A percentile compares a stretch with the other conserved stretches of the same genome.
Conservation (phyloP, 1,140 invertebrate genomes). For the Sitobion miscanthi region DNA sequence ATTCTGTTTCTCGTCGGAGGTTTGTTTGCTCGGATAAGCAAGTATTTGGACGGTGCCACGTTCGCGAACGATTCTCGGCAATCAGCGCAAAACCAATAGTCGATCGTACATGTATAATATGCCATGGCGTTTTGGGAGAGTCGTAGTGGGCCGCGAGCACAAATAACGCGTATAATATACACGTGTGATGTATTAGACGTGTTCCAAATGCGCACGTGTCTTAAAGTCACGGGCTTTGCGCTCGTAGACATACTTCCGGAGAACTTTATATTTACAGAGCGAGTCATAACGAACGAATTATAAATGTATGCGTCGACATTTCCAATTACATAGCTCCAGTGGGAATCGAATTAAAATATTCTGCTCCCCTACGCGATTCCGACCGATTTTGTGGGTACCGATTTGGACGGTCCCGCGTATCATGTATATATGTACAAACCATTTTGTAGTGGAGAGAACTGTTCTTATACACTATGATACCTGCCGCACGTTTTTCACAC, state of each 20-base stretch:
- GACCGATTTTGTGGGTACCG: background rate
- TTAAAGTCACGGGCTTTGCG: background rate
- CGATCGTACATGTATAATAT: background rate
- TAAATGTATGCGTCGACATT: no score
- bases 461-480: no score
- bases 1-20: background rate
- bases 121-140: background rate
- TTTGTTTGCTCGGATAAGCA: background rate
- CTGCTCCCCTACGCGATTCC: background rate
- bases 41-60: background rate
- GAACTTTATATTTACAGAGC: background rate
- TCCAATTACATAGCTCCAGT: no score
- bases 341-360: background rate
- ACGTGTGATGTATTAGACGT: background rate
- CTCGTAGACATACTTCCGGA: background rate
- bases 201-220: background rate
- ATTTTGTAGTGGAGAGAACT: background rate
- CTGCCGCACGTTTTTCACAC: background rate
- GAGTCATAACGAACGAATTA: no score
- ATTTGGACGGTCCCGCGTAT: background rate
- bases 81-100: constrained; percentile 2
- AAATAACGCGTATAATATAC: background rate
- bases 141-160: background rate
- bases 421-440: background rate
- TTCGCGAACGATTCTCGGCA: background rate